Percentiles rank a stretch among this genome's conserved stretches.
Evolutionary conservation across 2,113 vertebrate genomes (phyloP).

Genomic region (Pheucticus melanocephalus): DNA sequence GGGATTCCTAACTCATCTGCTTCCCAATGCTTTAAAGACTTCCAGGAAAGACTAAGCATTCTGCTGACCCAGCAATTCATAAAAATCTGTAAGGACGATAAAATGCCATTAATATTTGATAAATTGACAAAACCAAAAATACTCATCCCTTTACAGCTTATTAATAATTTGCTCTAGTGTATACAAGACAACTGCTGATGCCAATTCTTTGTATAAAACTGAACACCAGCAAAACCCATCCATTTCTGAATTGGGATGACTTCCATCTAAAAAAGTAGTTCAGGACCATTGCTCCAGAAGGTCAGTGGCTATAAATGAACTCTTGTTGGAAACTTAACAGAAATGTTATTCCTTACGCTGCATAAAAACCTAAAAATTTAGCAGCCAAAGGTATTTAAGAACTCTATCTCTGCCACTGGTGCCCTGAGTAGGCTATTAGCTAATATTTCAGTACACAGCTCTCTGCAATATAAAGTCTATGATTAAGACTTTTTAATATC

Average conservation of each 20-base stretch:
- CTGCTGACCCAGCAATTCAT: neutral
- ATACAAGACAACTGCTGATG: neutral
- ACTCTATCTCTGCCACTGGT: neutral
- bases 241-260: neutral
- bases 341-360: neutral
- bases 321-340: neutral
- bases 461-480: neutral
- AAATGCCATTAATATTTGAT: constrained; percentile 11
- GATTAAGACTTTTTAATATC: neutral
- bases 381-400: neutral
- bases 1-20: neutral
- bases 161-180: neutral
- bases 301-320: neutral
- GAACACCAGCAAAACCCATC: neutral
- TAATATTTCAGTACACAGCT: neutral
- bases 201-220: neutral
- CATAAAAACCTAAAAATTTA: neutral
- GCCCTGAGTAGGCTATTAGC: neutral
- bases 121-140: neutral
- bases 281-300: neutral
- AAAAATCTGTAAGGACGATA: neutral
- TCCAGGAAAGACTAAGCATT: neutral
- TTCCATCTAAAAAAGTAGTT: neutral
- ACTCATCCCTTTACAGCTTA: neutral
- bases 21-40: neutral